Evolutionary conservation across 2,113 vertebrate species (phyloP), one percentile per base, ranked within the genome.

Genomic region (Gila orcuttii): DNA sequence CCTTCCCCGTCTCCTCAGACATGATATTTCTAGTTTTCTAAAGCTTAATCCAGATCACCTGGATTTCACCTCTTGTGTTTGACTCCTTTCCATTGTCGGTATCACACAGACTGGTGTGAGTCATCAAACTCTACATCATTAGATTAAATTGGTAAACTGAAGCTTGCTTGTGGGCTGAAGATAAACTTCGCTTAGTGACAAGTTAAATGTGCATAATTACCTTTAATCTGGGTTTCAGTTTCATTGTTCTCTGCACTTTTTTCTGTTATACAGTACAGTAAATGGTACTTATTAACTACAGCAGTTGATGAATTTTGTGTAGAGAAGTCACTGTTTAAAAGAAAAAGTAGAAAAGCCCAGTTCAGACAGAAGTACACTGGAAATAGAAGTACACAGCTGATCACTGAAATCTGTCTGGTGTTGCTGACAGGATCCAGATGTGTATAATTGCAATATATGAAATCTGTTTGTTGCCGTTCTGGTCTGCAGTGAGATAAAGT

Each of bases 361-460:
- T 52, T 52, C 13, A 52, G 50, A 52, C 50, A 5, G 50, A 52
- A 52, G 50, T 52, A 52, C 50, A 52, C 13, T 17, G 15, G 50
- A 52, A 52, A 52, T 15, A 52, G 13, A 52, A 52, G 19, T 57
- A 9, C 55, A 57, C 55, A 57, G 55, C 55, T 91, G 90, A 93
- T 92, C 39, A 19, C 9, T 66, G 50, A 92, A 93, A 91, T 66
- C 68, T 39, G 81, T 89, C 81, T 87, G 82, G 73, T 28, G 42
- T 50, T 93, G 91, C 59, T 93, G 91, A 93, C 91, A 93, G 93
- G 92, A 90, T 94, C 92, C 94, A 95, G 94, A 95, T 94, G 89
- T 92, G 94, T 91, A 91, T 95, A 93, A 95, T 94, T 95, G 94
- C 90, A 91, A 92, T 95, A 69, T 60, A 93, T 92, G 92, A 93